Percentiles rank a stretch among this genome's conserved stretches.
These are phyloP conservation scores for Akabosia matsudoensis DNA, from an alignment of 1,140 invertebrate species.

Conservation along the genomic window DNA sequence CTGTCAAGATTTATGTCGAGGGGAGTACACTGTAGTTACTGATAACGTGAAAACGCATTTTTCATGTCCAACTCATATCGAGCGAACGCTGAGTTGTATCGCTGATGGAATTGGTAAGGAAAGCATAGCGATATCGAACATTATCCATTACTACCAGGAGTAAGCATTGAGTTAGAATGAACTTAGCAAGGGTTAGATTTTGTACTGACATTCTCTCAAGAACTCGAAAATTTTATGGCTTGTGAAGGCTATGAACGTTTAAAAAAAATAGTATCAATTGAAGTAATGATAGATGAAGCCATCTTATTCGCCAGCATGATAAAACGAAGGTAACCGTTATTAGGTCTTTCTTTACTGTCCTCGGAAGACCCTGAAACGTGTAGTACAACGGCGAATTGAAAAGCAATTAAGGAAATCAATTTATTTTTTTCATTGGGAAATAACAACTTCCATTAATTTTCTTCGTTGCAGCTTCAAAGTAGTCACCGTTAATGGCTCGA, in stretches of 20 bases:
- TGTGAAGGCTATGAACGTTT: too few species aligned
- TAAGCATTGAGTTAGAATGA: too few species aligned
- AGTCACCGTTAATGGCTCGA: background rate
- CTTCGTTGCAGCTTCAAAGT: background rate
- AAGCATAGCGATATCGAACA: too few species aligned
- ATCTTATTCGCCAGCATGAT: too few species aligned
- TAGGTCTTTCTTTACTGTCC: background rate
- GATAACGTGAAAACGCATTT: constrained; percentile 77
- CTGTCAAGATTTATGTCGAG: constrained; percentile 78
- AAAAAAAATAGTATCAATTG: too few species aligned
- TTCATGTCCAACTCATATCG: constrained; percentile 75
- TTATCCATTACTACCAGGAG: background rate
- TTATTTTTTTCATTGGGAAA: background rate
- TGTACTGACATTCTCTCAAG: too few species aligned
- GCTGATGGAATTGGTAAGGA: constrained; percentile 70
- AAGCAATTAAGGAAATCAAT: background rate
- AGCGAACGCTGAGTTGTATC: constrained; percentile 74
- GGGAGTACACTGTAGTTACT: constrained; percentile 76
- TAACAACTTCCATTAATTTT: background rate
- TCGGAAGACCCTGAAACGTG: background rate
- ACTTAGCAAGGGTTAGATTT: too few species aligned
- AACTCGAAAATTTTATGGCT: too few species aligned
- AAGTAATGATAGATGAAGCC: too few species aligned
- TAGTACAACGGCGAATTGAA: background rate
- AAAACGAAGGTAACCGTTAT: too few species aligned